Conservation (phyloP, 1,140 invertebrate species). For the Ceratina calcarata region DNA sequence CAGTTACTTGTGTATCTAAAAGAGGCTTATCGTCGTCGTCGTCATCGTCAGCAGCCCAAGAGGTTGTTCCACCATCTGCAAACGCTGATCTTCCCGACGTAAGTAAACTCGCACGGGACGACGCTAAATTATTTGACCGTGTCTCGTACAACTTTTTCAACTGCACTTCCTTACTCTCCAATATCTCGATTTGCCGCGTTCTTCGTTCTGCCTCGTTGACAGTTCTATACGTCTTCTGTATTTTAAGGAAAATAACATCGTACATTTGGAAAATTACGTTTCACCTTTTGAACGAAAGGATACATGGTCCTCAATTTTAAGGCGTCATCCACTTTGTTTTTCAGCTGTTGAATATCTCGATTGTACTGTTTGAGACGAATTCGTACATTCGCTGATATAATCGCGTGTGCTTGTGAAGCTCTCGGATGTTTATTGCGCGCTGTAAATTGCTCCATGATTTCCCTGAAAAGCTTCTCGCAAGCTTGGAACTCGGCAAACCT, state of each 20-base stretch:
- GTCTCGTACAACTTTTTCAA: constrained; percentile 81
- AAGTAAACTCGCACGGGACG: constrained; percentile 66
- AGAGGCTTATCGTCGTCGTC: constrained; percentile 59
- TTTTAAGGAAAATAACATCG: constrained; percentile 64
- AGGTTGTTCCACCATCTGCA: constrained; percentile 78
- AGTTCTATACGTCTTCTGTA: constrained; percentile 77
- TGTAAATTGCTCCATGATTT: constrained; percentile 84
- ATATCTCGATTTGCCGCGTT: constrained; percentile 81
- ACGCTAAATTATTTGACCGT: constrained; percentile 67
- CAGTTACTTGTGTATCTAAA: constrained; percentile 66
- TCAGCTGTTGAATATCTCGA: constrained; percentile 83
- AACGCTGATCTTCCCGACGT: constrained; percentile 70
- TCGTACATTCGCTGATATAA: constrained; percentile 82
- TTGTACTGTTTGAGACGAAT: constrained; percentile 84
- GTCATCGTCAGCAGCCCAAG: constrained; percentile 77
- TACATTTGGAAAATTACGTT: background rate
- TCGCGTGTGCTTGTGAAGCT: constrained; percentile 80
- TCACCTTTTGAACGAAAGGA: constrained; percentile 67
- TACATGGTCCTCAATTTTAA: constrained; percentile 80
- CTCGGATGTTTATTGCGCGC: constrained; percentile 80
- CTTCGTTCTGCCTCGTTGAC: constrained; percentile 83
- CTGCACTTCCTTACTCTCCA: constrained; percentile 82
- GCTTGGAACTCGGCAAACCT: constrained; percentile 85
- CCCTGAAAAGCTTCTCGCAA: constrained; percentile 84
- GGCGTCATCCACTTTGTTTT: constrained; percentile 81